Evolutionary conservation across 1,140 invertebrate species (phyloP), one percentile per base, ranked within the genome.

Genomic region (Papilio polytes): DNA sequence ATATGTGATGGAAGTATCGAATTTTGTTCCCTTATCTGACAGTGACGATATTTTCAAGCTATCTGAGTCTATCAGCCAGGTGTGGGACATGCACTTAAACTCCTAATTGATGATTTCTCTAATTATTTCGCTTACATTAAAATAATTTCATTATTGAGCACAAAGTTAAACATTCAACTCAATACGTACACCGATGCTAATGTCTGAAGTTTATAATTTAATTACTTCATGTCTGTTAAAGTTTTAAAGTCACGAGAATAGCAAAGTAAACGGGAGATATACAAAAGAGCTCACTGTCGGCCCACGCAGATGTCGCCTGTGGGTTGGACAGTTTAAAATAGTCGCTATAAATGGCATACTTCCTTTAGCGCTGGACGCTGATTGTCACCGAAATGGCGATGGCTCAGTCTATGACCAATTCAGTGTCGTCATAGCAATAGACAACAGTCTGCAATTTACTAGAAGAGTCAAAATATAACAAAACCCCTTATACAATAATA

Each of bases 321-420:
- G 83, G 87, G 74, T 77, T 53, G 74, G 2, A 77, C 74, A 77
- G 85, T 84, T 87, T 86, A 89, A 92, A 91, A 90, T 92, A 89
- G 89, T 89, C 83, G 48, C 83, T 85, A 84, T 89, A 88, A 91
- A 92, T 88, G 86, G 87, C 78, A 80, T 83, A 85, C 89, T 88
- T 92, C 91, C 89, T 91, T 83, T 85, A 80, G 81, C 80, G 51
- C 31, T 77, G 73, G 77, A 73, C 76, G 77, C 78, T 77, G 79
- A 87, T 85, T 85, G 85, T 86, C 73, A 84, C 82, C 77, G 59
- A 80, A 84, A 83, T 82, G 78, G 73, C 80, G 77, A 59, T 78
- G 36, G 53, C 26, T 41, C n/a, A 81, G 46, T 74, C 51, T 31
- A 18, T n/a, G 22, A 59, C 10, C 51, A 41, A 56, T 41, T 82